Base-by-base conservation (phyloP, 1,140 invertebrate species). In the Bemisia tabaci region DNA sequence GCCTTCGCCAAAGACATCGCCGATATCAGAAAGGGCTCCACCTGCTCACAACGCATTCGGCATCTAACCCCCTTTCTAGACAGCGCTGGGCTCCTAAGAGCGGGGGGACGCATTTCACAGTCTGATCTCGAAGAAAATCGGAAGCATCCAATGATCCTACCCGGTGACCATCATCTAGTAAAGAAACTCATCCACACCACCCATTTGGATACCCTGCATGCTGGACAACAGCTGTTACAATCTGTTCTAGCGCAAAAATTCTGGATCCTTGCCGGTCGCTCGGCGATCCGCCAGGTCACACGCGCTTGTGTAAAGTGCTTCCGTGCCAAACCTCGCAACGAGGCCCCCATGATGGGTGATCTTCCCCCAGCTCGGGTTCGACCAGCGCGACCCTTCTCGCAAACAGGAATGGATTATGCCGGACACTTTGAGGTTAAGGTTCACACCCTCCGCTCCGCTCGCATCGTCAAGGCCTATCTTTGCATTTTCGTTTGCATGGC, bases 351-450 rank as follows among this genome's bases (percentile, higher is more conserved):
- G 22, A 77, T 79, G 76, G 74, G 70, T 9, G 60, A 75, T 65
- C 69, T 79, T 22, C 75, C 76, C 1, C 0, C 22, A 2, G 27
- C 62, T 21, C 68, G 77, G 24, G 69, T 76, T 1, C 71, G 39
- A 1, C 68, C 69, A 1, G 24, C 67, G 2, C 33, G 71, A 12
- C 69, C 73, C 0, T 77, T 77, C 58, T 24, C 39, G 12, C 62
- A 69, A 22, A 65, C 65, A n/a, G 75, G 75, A 0, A 64, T 77
- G 0, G 77, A 78, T 68, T 76, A 72, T 24, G 72, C 71, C 0
- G 77, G 75, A 1, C 75, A 74, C 0, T 63, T n/a, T n/a, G n/a
- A n/a, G n/a, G n/a, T n/a, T n/a, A n/a, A n/a, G n/a, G n/a, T n/a
- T n/a, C n/a, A n/a, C n/a, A n/a, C n/a, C n/a, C n/a, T n/a, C n/a